Percentiles rank a stretch among this genome's conserved stretches.
Conservation (phyloP, 2,888 invertebrate genomes). For the Teleogryllus oceanicus region DNA sequence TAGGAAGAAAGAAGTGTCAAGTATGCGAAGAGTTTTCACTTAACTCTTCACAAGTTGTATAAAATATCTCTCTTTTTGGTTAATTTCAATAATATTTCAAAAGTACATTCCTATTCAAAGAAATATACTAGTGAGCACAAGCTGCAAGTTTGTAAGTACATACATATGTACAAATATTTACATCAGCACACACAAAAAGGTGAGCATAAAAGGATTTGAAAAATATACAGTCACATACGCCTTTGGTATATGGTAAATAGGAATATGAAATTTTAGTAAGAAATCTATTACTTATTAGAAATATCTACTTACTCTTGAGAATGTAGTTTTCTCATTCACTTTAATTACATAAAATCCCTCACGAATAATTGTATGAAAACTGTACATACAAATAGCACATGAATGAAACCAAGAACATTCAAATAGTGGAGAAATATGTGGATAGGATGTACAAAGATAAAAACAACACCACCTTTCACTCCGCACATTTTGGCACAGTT, state of each 20-base stretch:
- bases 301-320: conserved; percentile 18
- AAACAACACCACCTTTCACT: neutral
- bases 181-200: neutral
- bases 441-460: conserved; percentile 19
- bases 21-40: neutral
- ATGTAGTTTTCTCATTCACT: neutral
- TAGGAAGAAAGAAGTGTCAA: conserved; percentile 2
- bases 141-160: neutral
- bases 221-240: conserved; percentile 18
- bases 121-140: conserved; percentile 18
- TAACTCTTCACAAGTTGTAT: neutral
- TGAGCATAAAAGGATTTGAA: conserved; percentile 18
- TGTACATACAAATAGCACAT: conserved; percentile 20
- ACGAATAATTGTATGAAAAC: conserved; percentile 20
- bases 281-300: conserved; percentile 19
- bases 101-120: conserved; percentile 12
- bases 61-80: conserved; percentile 18
- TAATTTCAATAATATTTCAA: conserved; percentile 3
- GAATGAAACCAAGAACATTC: conserved; percentile 5
- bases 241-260: conserved; percentile 21
- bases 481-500: neutral
- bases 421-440: conserved; percentile 2
- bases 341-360: neutral
- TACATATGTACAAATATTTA: conserved; percentile 9
- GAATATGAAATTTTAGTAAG: conserved; percentile 21